Evolutionary conservation across 2,888 invertebrate species (phyloP), one percentile per base, ranked within the genome.

Genomic region (Helleia helle): DNA sequence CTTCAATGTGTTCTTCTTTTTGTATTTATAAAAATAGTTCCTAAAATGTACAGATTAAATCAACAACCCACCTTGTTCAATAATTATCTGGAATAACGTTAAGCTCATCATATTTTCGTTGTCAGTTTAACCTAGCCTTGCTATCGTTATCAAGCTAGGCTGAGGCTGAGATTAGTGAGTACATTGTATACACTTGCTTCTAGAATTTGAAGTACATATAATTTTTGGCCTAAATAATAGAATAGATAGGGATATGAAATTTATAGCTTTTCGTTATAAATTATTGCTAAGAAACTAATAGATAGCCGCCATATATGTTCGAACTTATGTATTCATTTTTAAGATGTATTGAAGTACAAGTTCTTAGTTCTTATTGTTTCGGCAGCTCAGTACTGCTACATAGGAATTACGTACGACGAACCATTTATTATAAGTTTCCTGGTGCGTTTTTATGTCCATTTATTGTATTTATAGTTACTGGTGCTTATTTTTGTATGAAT

Each of bases 401-500:
- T 22, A 34, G 22, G 18, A 11, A 11, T n/a, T 15, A 11, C 11
- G 31, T 31, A 7, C 18, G 12, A 4, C 12, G 22, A 8, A 34
- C 12, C 18, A 7, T 34, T 18, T 31, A 34, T 34, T 26, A 24
- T 27, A 34, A 17, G 14, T 34, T 12, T 27, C 22, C 29, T 22
- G 49, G 48, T 50, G 48, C 29, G 28, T 38, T 28, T n/a, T 28
- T 27, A 12, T 38, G n/a, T 12, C 26, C 39, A 39, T 36, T 22
- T 40, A 28, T 28, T 29, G 36, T 29, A 11, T 30, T 36, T 27
- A 40, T 36, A 25, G 27, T 45, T 46, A 37, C 40, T 49, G 50
- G 47, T 51, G 49, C 49, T 49, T 51, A 42, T 45, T n/a, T n/a
- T 46, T 43, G 31, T 42, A 29, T 42, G 34, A 28, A 31, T 36